Base-by-base conservation (phyloP, 2,113 vertebrate genomes). In the Clupea harengus region DNA sequence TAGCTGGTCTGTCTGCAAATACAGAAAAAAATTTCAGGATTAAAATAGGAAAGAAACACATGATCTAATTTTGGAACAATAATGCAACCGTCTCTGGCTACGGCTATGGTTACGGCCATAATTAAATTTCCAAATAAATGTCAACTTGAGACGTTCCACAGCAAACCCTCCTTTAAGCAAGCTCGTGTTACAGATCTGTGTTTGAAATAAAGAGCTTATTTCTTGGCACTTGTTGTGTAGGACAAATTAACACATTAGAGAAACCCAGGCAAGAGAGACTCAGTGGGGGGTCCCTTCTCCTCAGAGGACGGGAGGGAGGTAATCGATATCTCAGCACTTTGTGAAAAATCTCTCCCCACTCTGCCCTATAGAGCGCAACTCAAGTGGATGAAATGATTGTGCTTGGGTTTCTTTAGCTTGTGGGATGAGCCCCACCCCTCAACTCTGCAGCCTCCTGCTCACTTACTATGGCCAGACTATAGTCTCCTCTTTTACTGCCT, bases 341-440 rank as follows among this genome's bases (percentile, higher is more conserved):
- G 75, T 83, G 45, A 81, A 45, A 39, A 47, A 9, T 32, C 82
- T 44, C 25, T 28, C 84, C 78, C 25, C 22, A 50, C 67, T 60
- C 82, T 60, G 25, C 81, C 47, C 72, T 67, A 64, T 85, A 89
- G 93, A 90, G 75, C 83, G 87, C 81, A 86, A 80, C 84, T 88
- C 78, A 85, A 86, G 49, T 88, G 81, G 81, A 90, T 57, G 50
- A 87, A 92, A 92, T 83, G 49, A 85, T 89, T 82, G 45, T 83
- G 50, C 85, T 89, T 82, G 45, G 64, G 25, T 20, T 57, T 64
- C 72, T 39, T 28, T 78, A 32, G n/a, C n/a, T 72, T 28, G 64
- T 72, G 25, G n/a, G 64, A 60, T 82, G 81, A 8, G 44, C 45
- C 45, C 57, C 8, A 44, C 88, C 52, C 32, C 57, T 78, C 52